phyloP scores from a whole-genome alignment of 2,113 vertebrate genomes.

The Muntiacus reevesi region DNA sequence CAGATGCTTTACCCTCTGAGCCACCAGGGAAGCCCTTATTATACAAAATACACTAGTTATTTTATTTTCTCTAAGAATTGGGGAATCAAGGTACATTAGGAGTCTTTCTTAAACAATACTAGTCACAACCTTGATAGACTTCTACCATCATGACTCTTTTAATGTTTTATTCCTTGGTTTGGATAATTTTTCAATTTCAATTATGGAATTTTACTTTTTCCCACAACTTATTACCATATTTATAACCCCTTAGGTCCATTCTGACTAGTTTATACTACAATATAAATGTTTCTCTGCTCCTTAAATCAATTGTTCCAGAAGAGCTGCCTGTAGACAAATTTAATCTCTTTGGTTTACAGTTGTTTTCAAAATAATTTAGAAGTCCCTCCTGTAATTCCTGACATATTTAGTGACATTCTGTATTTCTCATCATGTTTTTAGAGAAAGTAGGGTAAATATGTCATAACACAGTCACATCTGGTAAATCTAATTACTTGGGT shows the following conservation, averaged over 20 bases:
- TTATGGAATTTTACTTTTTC: background rate
- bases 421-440: conserved; percentile 13
- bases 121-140: background rate
- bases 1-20: too few relatives aligned
- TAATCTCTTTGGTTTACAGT: conserved; percentile 42
- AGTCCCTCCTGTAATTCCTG: background rate
- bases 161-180: background rate
- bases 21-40: background rate
- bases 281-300: conserved; percentile 51
- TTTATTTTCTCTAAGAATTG: background rate
- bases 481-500: conserved; percentile 26
- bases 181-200: background rate
- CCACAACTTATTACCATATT: background rate
- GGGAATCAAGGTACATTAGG: background rate
- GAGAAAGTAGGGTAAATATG: conserved; percentile 31
- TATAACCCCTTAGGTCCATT: background rate
- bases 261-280: conserved; percentile 40
- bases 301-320: conserved; percentile 66
- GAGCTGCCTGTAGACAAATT: conserved; percentile 71
- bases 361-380: conserved; percentile 58
- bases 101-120: background rate
- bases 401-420: conserved; percentile 3
- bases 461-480: conserved; percentile 2
- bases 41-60: background rate
- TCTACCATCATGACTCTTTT: background rate